Evolutionary conservation across 2,888 invertebrate species (phyloP), one percentile per base, ranked within the genome.

Genomic region (Margaritifera margaritifera): DNA sequence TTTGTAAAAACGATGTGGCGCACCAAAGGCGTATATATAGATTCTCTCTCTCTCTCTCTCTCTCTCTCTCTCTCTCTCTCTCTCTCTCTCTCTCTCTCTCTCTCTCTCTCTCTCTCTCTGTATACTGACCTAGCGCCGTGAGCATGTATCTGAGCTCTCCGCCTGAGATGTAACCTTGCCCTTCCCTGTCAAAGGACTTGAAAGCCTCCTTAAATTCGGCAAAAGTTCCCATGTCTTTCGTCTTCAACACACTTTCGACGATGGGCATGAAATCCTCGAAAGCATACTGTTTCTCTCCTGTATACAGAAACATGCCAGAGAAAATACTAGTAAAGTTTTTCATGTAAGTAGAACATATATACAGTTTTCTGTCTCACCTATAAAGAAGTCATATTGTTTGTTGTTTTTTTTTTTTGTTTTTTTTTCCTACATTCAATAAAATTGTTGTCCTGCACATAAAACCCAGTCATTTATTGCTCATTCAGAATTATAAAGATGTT

Each of bases 201-300:
- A 99, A 93, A 92, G 98, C 98, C 93, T 99, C 99, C 91, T 98
- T 93, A 93, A 99, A 99, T 92, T 99, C 99, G 90, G 98, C 98
- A 90, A 95, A 97, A 89, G 95, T 95, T 81, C 99, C 99, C 91
- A 95, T 95, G 91, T 99, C 99, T 92, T 98, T 99, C 92, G 98
- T 97, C 92, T 97, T 97, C 92, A 96, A 95, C 85, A 95, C 93
- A 91, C 97, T 96, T 91, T 95, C 94, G 93, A 94, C 99, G 92
- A 99, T 98, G 89, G 99, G 98, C 90, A 99, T 94, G 93, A 99
- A 99, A 93, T 99, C 99, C 89, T 99, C 99, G 86, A 97, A 90
- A 89, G 95, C 94, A 90, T 98, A 91, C 90, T 93, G 93, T 92
- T 99, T 99, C 92, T 99, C 98, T 15, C 79, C 78, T 80, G 68